Evolutionary conservation across 2,797 vertebrate species (phyloP), one percentile per base, ranked within the genome.

Genomic region (Sparus aurata): DNA sequence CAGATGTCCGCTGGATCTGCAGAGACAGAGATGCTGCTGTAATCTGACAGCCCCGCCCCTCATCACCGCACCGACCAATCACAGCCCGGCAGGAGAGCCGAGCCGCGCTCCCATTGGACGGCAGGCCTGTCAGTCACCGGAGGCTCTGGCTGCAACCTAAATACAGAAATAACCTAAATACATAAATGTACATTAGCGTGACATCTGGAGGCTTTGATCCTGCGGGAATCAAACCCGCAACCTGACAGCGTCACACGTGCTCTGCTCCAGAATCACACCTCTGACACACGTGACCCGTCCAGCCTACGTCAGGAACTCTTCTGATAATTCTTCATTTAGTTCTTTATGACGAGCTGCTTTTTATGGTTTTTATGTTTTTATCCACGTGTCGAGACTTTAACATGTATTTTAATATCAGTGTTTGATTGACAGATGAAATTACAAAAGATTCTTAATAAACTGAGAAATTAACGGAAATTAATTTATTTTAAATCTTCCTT

Each of bases 1-100:
- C 89, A 91, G 91, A 90, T 92, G 92, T 87, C 89, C 78, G 83
- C 82, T 82, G 90, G 80, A 80, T 90, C 87, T 68, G 91, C 79
- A 70, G 80, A 72, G 62, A 64, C 47, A 41, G 83, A 50, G 83
- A 67, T 68, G 85, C 78, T 80, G 91, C 84, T 68, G 83, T 79
- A 82, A 87, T 85, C 83, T 83, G 57, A 25, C 30, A 11, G 74
- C 55, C 85, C 88, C 88, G 87, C 89, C 92, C 73, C 57, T 13
- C 13, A 45, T 6, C 18, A 65, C 23, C n/a, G 0, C 4, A 0
- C 6, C 5, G n/a, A 1, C 92, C 82, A 91, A 91, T 92, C 87
- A 38, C 16, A 43, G 57, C 63, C 0, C 41, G 0, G 75, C 50
- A 25, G 0, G 0, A 4, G 7, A 38, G 58, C 22, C 16, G 0